Evolutionary conservation across 2,888 invertebrate genomes (phyloP).

Genomic region (Sipunculus nudus): DNA sequence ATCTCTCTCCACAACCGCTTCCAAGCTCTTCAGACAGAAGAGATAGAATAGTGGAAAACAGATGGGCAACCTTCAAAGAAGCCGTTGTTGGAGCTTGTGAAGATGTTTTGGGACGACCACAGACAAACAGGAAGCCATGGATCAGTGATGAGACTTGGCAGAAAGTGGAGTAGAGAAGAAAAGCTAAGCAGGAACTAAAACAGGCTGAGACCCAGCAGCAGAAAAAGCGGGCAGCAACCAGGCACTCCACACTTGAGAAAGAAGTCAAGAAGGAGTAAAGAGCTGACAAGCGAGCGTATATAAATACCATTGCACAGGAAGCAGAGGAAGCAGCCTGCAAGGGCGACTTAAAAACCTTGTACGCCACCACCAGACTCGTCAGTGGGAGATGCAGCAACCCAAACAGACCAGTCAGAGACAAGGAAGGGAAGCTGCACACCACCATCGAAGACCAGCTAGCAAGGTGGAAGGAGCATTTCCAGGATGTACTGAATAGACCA

Average conservation of each 20-base stretch:
- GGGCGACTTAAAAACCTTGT: not conserved
- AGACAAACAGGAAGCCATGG: no score
- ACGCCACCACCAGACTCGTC: constrained; percentile 1
- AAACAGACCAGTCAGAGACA: constrained; percentile 4
- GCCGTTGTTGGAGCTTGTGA: no score
- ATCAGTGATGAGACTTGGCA: no score
- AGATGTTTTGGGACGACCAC: no score
- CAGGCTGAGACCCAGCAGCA: no score
- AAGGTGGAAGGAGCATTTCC: constrained; percentile 12
- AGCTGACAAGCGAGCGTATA: not conserved
- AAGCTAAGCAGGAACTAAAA: no score
- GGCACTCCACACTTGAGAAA: no score
- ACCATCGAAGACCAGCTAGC: not conserved
- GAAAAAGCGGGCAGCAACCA: no score
- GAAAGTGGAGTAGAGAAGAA: no score
- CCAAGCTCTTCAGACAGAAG: not conserved
- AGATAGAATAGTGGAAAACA: no score
- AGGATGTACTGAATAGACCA: constrained; percentile 5
- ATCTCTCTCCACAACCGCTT: not conserved
- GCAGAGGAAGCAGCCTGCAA: constrained; percentile 3
- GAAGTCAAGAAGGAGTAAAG: no score
- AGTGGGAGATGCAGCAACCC: not conserved
- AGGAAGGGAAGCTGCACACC: not conserved
- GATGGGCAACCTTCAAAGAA: no score
- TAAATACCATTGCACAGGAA: constrained; percentile 1